Conservation (phyloP, 2,797 vertebrate species). For the Lagocephalus sceleratus region DNA sequence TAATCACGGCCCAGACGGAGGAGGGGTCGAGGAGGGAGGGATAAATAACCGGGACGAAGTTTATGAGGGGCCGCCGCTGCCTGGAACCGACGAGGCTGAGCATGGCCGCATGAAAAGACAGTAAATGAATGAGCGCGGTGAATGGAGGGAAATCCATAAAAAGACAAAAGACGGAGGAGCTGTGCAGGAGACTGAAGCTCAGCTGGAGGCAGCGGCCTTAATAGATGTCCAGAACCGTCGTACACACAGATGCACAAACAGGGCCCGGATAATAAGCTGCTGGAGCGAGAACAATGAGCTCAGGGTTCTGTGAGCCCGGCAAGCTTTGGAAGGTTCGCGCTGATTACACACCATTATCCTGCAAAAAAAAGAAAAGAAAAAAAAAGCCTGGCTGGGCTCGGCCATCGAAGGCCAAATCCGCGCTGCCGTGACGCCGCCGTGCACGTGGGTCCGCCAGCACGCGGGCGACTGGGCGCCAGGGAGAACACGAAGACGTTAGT, state of each 20-base stretch:
- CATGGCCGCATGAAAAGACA: neutral
- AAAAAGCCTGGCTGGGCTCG: slow-evolving; percentile 16
- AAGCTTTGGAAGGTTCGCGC: slow-evolving; percentile 57
- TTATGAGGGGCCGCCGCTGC: slow-evolving; percentile 35
- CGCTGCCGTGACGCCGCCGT: no score
- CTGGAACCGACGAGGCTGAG: slow-evolving; percentile 34
- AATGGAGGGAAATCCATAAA: neutral
- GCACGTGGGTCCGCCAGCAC: no score
- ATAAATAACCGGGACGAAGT: slow-evolving; percentile 39
- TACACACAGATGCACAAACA: slow-evolving; percentile 5
- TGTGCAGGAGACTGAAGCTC: slow-evolving; percentile 39
- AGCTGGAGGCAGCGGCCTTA: slow-evolving; percentile 47
- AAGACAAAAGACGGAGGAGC: neutral
- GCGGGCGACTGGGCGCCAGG: slow-evolving; percentile 1
- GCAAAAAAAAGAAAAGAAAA: no score
- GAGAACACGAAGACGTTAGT: slow-evolving; percentile 1
- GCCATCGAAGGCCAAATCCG: no score
- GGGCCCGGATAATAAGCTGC: slow-evolving; percentile 49
- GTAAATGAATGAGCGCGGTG: neutral
- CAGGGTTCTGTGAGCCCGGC: slow-evolving; percentile 55
- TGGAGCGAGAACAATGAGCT: slow-evolving; percentile 51
- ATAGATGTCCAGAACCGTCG: slow-evolving; percentile 42
- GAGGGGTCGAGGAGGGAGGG: slow-evolving; percentile 41
- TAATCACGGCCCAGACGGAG: slow-evolving; percentile 62
- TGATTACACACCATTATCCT: slow-evolving; percentile 61